Evolutionary conservation across 2,888 invertebrate genomes (phyloP), one percentile per base, ranked within the genome.

Genomic region (Pedicia rivosa): DNA sequence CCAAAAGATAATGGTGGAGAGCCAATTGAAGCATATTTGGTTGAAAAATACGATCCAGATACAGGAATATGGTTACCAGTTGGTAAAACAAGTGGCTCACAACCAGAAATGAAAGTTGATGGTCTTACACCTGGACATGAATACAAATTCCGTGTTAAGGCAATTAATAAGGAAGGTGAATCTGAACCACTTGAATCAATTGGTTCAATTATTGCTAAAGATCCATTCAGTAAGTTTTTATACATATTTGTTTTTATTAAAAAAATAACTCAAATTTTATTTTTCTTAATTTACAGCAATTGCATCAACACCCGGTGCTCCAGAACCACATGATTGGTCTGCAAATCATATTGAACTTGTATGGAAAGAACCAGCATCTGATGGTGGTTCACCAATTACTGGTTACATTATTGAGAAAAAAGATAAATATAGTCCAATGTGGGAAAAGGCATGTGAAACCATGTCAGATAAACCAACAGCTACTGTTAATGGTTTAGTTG

Each of bases 1-100:
- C 94, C 94, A 2, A 90, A 87, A 56, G 92, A 95, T 57, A 92
- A 94, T 55, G 94, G 94, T 36, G 94, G 94, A 8, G 81, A 86
- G 50, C 91, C 92, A 1, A 81, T 95, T 54, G 91, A 90, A 47
- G 78, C 76, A 9, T 95, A 94, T 57, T 66, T 90, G 37, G 84
- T 95, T 10, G 94, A 94, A 64, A 90, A 88, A 57, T 78, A 72
- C 59, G 91, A 91, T 61, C 74, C 86, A 0, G 88, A 88, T 53
- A 83, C 83, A 25, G 90, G 90, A 2, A 68, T 82, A 45, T 94
- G 92, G 94, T 56, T 90, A 50, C 87, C 88, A 3, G 83, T 84
- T 26, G 87, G 83, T 39, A 84, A 82, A 62, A 78, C 80, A 5
- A 66, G 74, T 36, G 78, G 77, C 28, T 70, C 74, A 43, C 70